Evolutionary conservation across 2,113 vertebrate species (phyloP), one percentile per base, ranked within the genome.

Genomic region (Eupsittula cactorum): DNA sequence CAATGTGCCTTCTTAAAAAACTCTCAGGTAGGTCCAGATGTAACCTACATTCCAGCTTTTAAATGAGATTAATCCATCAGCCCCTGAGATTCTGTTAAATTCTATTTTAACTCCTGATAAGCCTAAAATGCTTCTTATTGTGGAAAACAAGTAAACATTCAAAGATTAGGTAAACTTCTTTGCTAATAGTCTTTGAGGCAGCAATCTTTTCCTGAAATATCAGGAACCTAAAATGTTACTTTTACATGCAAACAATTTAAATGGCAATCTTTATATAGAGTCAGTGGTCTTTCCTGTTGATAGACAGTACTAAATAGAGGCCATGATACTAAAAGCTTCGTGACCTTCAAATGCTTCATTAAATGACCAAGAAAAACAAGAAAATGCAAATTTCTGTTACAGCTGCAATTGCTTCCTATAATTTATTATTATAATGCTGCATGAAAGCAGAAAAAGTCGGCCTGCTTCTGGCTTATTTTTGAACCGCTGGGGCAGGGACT

Each of bases 1-100:
- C 8, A 1, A 2, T 17, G 42, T 64, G 16, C 19, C 12, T 11
- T 68, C 29, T 35, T 29, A 57, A 0, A 1, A 7, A 13, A 10
- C 0, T 0, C 44, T 59, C 39, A 37, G 27, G 23, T 4, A 27
- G 19, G 27, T 12, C 29, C 71, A 70, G 25, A 37, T 65, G 11
- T 64, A 65, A 77, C 6, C 17, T 25, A 47, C 28, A 27, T 53
- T 55, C n/a, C 39, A 79, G 39, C 27, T 87, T 83, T 42, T 75
- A 75, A 44, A 44, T 14, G 41, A 3, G 3, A 29, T 49, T 60
- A 70, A 10, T 33, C 35, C 39, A 49, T 46, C 13, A 55, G 46
- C 7, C 15, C 25, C 33, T 35, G 20, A 49, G 65, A 62, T 49
- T n/a, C 29, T 59, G 11, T 59, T 52, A 47, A 64, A 2, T 31